Base-by-base conservation (phyloP, 2,113 vertebrate species). In the Callorhinus ursinus region DNA sequence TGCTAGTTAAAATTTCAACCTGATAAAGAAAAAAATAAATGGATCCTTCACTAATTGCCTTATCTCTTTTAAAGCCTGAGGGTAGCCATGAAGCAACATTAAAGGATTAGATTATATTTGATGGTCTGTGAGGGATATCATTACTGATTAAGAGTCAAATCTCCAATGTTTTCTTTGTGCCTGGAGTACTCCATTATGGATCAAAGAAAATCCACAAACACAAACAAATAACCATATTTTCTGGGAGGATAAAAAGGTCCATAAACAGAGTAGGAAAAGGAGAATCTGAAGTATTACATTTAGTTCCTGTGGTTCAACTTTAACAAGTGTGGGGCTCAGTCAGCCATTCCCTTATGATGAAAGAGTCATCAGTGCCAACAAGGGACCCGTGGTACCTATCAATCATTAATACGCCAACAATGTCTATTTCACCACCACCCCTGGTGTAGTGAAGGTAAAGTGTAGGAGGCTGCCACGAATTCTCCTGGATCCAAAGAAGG, bases 121-220 rank as follows among this genome's bases (percentile, higher is more conserved):
- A 83, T 93, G 72, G 36, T 88, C 86, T 93, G 72, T 79, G 82
- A 96, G 36, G 51, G 49, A n/a, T 88, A 95, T 86, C 24, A 83
- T 84, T 96, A 87, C 81, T 36, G 85, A 97, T 79, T 80, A 87
- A 84, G 55, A 91, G 79, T 86, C 42, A 88, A 61, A 65, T 82
- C 93, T 86, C 49, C 42, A 65, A 19, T 84, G 42, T 95, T 84
- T 88, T 80, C 92, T 90, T 89, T 96, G 51, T 96, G 89, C 39
- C 63, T 88, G 22, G 39, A 82, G 49, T 80, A 59, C 53, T 91
- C 69, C 51, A 80, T 84, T 91, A 71, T 76, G 28, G 51, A 95
- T 88, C 82, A 96, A 89, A 93, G 80, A 33, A 96, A 96, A 96
- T 81, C 88, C 55, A 95, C 16, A 83, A 95, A 69, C 77, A 83